Conservation (phyloP, 1,140 invertebrate species). For the Polypedilum pembai region DNA sequence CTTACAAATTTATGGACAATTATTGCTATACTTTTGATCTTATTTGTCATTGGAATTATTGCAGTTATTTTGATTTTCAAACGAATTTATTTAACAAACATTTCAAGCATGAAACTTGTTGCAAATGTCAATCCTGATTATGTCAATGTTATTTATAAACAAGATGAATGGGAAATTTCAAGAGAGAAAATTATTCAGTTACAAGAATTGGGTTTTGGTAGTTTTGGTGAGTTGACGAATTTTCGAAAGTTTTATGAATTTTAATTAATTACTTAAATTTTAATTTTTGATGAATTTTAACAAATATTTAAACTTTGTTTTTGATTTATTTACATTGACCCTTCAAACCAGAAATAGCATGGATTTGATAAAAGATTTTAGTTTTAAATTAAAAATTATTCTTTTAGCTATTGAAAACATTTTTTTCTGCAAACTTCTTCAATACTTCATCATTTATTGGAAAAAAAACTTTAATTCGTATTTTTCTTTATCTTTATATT, state of each 20-base stretch:
- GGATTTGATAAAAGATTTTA: no score
- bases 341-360: no score
- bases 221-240: constrained; percentile 60
- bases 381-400: no score
- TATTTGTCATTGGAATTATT: constrained; percentile 35
- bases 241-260: constrained; percentile 71
- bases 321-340: no score
- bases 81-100: constrained; percentile 35
- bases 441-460: no score
- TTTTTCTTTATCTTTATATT: background rate
- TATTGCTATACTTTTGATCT: constrained; percentile 32
- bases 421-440: no score
- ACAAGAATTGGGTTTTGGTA: constrained; percentile 83
- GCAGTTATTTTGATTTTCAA: constrained; percentile 33
- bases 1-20: constrained; percentile 30
- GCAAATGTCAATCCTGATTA: constrained; percentile 74
- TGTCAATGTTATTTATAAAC: constrained; percentile 66
- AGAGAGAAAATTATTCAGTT: constrained; percentile 73
- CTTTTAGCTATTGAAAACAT: no score
- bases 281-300: no score
- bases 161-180: constrained; percentile 93
- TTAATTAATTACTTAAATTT: no score
- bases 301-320: no score
- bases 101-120: constrained; percentile 54
- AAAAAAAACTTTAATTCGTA: no score